phyloP scores from a whole-genome alignment of 53 echinoderm and acorn worm species.

The Henricia sp. region DNA sequence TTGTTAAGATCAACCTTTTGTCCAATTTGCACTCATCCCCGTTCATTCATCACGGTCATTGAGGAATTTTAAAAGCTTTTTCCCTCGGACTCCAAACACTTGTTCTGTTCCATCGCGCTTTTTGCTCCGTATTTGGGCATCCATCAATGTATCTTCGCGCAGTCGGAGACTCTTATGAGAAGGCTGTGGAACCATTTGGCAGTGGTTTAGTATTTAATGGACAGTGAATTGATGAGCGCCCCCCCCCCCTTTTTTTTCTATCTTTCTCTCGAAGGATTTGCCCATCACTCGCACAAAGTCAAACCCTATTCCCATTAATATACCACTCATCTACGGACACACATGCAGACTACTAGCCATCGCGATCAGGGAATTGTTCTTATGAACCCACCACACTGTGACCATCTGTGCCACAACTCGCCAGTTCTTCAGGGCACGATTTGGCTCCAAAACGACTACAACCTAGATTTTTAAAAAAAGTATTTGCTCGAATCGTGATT shows the following conservation, averaged over 20 bases:
- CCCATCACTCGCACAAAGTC: conserved; percentile 33
- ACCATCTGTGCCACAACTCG: conserved; percentile 43
- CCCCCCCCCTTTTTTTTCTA: background rate
- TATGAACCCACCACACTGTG: conserved; percentile 15
- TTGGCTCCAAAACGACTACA: too few relatives aligned
- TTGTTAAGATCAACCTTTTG: too few relatives aligned
- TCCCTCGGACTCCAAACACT: conserved; percentile 25
- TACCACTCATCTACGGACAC: conserved; percentile 51
- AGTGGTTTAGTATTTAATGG: too few relatives aligned
- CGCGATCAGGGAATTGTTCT: conserved; percentile 29
- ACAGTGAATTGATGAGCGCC: background rate
- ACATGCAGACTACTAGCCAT: conserved; percentile 15
- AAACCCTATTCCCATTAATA: conserved; percentile 51
- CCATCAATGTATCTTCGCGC: conserved; percentile 29
- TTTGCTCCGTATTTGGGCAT: conserved; percentile 41
- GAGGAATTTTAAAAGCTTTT: conserved; percentile 55
- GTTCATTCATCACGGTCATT: conserved; percentile 48
- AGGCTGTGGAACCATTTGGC: too few relatives aligned
- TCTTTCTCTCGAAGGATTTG: conserved; percentile 24
- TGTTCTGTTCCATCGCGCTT: background rate
- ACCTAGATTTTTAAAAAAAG: too few relatives aligned
- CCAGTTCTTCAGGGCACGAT: background rate
- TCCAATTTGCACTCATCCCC: background rate
- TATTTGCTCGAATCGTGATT: conserved; percentile 11
- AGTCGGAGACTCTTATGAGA: conserved; percentile 1